phyloP scores from a whole-genome alignment of 2,888 invertebrate species.

The Rhodophaea formosa region DNA sequence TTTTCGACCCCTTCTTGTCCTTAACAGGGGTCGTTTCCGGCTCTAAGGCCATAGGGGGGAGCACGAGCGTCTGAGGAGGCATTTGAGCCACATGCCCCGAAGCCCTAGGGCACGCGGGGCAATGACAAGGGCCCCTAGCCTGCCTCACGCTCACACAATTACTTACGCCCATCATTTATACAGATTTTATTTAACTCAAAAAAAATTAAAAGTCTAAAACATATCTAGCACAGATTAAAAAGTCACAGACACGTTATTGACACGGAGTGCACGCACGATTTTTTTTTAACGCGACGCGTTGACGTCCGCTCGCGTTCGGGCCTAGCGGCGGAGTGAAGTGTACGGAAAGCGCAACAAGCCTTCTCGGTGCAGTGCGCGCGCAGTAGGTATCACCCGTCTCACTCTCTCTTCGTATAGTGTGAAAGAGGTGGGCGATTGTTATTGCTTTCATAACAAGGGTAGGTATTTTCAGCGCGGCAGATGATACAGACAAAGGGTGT shows the following conservation, averaged over 20 bases:
- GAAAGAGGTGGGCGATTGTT: constrained; percentile 30
- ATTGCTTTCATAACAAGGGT: constrained; percentile 35
- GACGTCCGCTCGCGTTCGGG: constrained; percentile 63
- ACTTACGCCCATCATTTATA: constrained; percentile 77
- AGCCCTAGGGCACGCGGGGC: constrained; percentile 75
- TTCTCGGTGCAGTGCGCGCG: constrained; percentile 46
- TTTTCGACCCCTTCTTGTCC: constrained; percentile 83
- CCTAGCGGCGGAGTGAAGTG: constrained; percentile 61
- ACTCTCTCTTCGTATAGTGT: constrained; percentile 23
- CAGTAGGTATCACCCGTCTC: constrained; percentile 36
- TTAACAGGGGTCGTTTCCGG: constrained; percentile 71
- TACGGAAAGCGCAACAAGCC: constrained; percentile 27
- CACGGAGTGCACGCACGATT: constrained; percentile 33
- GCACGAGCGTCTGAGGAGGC: constrained; percentile 71
- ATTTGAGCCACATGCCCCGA: constrained; percentile 59
- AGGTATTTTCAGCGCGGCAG: constrained; percentile 40
- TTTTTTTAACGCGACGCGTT: constrained; percentile 33
- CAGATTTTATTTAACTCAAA: constrained; percentile 36
- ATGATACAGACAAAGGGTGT: constrained; percentile 42
- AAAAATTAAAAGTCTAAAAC: constrained; percentile 22
- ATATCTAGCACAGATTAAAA: constrained; percentile 15
- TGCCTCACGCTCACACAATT: constrained; percentile 81
- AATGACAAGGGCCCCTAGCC: constrained; percentile 80
- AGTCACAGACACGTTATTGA: constrained; percentile 23
- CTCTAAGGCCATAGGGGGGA: constrained; percentile 74